phyloP scores from a whole-genome alignment of 2,113 vertebrate species.

The Synchiropus splendidus region DNA sequence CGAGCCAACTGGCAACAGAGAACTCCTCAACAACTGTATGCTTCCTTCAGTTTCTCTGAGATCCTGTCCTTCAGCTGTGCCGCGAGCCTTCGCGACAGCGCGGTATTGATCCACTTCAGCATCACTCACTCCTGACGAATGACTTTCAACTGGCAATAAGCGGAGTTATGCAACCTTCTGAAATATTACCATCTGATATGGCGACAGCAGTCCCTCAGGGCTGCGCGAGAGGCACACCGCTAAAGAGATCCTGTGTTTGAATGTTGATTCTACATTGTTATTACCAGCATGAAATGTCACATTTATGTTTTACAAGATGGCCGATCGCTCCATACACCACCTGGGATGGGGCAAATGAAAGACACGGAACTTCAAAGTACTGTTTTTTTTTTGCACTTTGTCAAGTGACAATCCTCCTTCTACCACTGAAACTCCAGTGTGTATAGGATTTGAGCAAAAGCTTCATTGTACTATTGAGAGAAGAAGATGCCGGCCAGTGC shows the following conservation, averaged over 20 bases:
- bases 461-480: no score
- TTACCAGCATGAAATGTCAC: no score
- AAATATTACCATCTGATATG: constrained; percentile 40
- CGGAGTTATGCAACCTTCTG: constrained; percentile 52
- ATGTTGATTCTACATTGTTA: constrained; percentile 1
- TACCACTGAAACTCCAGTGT: no score
- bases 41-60: constrained; percentile 53
- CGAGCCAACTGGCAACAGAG: constrained; percentile 41
- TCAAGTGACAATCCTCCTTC: no score
- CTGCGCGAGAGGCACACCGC: background rate
- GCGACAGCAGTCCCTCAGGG: constrained; percentile 12
- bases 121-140: constrained; percentile 55
- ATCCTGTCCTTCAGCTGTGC: constrained; percentile 29
- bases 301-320: no score
- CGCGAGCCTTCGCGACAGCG: constrained; percentile 44
- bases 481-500: no score
- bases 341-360: background rate
- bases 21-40: constrained; percentile 39
- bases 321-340: constrained; percentile 6
- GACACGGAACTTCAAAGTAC: no score
- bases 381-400: no score
- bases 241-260: constrained; percentile 11
- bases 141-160: constrained; percentile 46
- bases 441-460: no score
- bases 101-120: constrained; percentile 56